Conservation (phyloP, 2,888 invertebrate species). For the Tetragonisca angustula region DNA sequence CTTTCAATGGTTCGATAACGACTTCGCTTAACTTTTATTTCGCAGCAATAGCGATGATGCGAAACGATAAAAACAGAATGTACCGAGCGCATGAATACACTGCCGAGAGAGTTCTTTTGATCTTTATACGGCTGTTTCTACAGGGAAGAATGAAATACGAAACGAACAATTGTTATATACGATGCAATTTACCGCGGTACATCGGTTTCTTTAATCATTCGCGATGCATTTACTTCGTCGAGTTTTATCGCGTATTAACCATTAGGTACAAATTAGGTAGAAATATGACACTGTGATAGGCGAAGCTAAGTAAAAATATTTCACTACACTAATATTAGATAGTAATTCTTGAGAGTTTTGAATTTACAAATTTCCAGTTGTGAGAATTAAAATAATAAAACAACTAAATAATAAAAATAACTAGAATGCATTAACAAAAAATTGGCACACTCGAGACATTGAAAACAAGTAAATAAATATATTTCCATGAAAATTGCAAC, state of each 20-base stretch:
- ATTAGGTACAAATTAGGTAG: neutral
- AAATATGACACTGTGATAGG: neutral
- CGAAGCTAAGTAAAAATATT: neutral
- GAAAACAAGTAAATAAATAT: neutral
- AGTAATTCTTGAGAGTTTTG: neutral
- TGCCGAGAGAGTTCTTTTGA: slow-evolving; percentile 6
- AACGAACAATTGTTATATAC: slow-evolving; percentile 23
- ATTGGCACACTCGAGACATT: neutral
- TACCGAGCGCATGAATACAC: slow-evolving; percentile 2
- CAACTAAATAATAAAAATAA: too few species aligned
- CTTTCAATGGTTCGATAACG: neutral
- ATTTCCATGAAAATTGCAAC: too few species aligned
- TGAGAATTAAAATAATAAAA: neutral
- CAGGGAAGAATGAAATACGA: neutral
- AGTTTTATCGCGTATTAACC: neutral
- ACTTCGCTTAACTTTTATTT: slow-evolving; percentile 35
- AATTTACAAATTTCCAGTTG: neutral
- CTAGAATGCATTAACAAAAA: neutral
- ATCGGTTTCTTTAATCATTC: neutral
- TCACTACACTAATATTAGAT: neutral
- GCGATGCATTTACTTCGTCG: neutral
- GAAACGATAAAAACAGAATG: slow-evolving; percentile 33
- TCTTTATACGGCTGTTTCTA: slow-evolving; percentile 2
- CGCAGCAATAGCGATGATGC: slow-evolving; percentile 10
- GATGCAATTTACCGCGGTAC: neutral